Conservation (phyloP, 2,888 invertebrate species). For the Rotaria socialis region DNA sequence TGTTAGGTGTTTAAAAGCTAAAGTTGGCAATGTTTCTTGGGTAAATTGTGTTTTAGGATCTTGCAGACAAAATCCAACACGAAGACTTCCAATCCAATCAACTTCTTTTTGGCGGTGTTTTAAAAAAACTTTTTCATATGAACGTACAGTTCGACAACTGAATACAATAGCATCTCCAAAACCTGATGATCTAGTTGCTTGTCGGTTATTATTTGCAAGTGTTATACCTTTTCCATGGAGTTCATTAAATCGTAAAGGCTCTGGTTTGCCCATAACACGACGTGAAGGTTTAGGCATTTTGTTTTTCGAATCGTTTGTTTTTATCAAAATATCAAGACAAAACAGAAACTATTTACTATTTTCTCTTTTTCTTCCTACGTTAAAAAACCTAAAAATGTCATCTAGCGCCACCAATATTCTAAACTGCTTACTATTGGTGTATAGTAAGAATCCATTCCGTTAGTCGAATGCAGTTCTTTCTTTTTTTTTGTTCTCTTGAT, state of each 20-base stretch:
- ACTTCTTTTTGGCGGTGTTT: constrained; percentile 3
- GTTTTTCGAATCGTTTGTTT: neutral
- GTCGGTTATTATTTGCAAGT: neutral
- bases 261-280: constrained; percentile 12
- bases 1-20: constrained; percentile 22
- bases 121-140: neutral
- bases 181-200: neutral
- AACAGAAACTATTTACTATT: neutral
- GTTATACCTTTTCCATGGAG: neutral
- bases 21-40: neutral
- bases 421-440: neutral
- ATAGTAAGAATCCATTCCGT: neutral
- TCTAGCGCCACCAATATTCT: neutral
- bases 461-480: neutral
- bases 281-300: neutral
- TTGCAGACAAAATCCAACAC: constrained; percentile 8
- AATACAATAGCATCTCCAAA: constrained; percentile 16
- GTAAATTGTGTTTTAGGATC: constrained; percentile 1
- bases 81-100: constrained; percentile 1
- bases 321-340: neutral
- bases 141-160: neutral
- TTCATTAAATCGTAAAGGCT: neutral
- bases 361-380: neutral
- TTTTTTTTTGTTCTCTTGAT: neutral
- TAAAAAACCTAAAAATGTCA: neutral